Percentiles rank a stretch among this genome's conserved stretches.
Conservation (phyloP, 2,797 vertebrate species). For the Pogoniulus pusillus region DNA sequence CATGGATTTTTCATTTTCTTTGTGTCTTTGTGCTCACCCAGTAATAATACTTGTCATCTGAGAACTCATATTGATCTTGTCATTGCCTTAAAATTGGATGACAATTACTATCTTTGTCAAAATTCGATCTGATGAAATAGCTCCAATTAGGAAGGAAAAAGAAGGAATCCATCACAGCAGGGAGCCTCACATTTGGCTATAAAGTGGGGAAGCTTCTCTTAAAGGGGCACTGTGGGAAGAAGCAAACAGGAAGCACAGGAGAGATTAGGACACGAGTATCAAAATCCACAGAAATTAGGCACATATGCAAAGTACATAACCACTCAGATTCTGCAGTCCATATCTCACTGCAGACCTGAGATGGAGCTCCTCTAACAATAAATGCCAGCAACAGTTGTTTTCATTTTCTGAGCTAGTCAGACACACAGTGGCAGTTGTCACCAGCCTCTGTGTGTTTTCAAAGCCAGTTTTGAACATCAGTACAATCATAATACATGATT, state of each 20-base stretch:
- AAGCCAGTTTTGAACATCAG: background rate
- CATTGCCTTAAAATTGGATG: constrained; percentile 67
- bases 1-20: constrained; percentile 67
- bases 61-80: constrained; percentile 69
- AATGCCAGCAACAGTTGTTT: constrained; percentile 5
- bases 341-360: background rate
- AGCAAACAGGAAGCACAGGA: background rate
- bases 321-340: background rate
- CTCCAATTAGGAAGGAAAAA: constrained; percentile 65
- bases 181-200: constrained; percentile 12
- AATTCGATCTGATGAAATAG: constrained; percentile 68
- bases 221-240: background rate
- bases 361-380: background rate
- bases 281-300: background rate
- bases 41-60: constrained; percentile 64
- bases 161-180: constrained; percentile 68
- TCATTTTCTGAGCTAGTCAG: constrained; percentile 15
- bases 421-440: background rate
- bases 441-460: background rate
- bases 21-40: constrained; percentile 56
- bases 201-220: constrained; percentile 19
- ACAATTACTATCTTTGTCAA: constrained; percentile 72
- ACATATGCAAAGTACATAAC: background rate
- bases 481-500: constrained; percentile 18
- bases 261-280: background rate